Evolutionary conservation across 2,113 vertebrate genomes (phyloP), one percentile per base, ranked within the genome.

Genomic region (Oxyura jamaicensis): DNA sequence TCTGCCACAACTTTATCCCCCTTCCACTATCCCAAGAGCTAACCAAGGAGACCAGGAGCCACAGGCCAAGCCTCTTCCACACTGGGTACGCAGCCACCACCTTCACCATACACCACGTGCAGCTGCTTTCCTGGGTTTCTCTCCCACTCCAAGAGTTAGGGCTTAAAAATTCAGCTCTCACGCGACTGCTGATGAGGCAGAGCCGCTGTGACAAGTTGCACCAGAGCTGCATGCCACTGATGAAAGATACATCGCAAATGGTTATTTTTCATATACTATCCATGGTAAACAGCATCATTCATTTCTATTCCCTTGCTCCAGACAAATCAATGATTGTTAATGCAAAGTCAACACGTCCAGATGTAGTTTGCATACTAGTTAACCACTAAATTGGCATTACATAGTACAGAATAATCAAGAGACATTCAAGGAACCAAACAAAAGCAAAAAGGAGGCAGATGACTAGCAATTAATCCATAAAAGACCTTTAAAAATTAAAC

Each of bases 321-420:
- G 93, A 96, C 95, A 96, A 96, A 97, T 94, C 96, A 93, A 96
- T 91, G 91, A 95, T 95, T 94, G 95, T 96, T 96, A 96, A 95
- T 90, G 93, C 88, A 95, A 95, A 97, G 96, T 93, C 95, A 96
- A 96, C 96, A 95, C 55, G 89, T 96, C 93, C 96, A 97, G 93
- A 93, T 95, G 96, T 92, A 96, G 94, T 96, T 95, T 95, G 91
- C 94, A 95, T 95, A 95, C 95, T 85, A 96, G 90, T 90, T 95
- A 96, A 96, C 96, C 92, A 89, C 95, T 96, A 96, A 96, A 97
- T 95, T 96, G 95, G 96, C 91, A 92, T 83, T 93, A 41, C 94
- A 81, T 13, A 95, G 94, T 77, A 95, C 92, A 88, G 90, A 96
- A 96, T 87, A 96, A 97, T 96, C 96, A 97, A 96, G 94, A 91